These are phyloP conservation scores for Pollenia labialis DNA, from an alignment of 2,888 invertebrate genomes.

Conservation along the genomic window DNA sequence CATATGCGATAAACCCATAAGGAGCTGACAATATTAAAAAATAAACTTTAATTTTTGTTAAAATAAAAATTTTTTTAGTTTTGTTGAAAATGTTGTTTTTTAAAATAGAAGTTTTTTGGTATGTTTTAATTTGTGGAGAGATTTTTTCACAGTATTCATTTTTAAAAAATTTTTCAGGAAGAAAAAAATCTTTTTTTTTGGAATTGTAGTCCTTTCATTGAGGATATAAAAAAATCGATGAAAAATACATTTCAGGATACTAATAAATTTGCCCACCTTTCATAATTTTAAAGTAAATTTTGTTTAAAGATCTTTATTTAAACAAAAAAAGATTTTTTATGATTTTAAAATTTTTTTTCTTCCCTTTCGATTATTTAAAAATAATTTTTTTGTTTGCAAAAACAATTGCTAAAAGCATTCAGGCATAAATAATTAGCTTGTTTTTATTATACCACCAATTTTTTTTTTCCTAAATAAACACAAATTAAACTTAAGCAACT, in stretches of 20 bases:
- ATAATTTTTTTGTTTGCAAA: constrained; percentile 4
- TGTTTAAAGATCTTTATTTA: constrained; percentile 54
- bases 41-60: no score
- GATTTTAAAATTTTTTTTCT: constrained; percentile 42
- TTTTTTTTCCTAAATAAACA: background rate
- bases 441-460: constrained; percentile 1
- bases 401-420: constrained; percentile 68
- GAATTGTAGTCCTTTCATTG: no score
- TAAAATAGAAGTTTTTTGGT: no score
- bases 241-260: background rate
- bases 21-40: no score
- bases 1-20: no score
- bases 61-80: no score
- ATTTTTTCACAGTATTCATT: no score
- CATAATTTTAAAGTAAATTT: constrained; percentile 31
- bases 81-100: no score
- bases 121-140: no score
- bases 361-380: constrained; percentile 37
- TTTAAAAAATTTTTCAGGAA: no score
- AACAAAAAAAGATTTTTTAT: constrained; percentile 20
- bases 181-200: no score
- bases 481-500: constrained; percentile 44
- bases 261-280: background rate
- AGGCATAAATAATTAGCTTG: constrained; percentile 67
- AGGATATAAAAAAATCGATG: background rate